Conservation (phyloP, 2,888 invertebrate genomes). For the Notodonta dromedarius region DNA sequence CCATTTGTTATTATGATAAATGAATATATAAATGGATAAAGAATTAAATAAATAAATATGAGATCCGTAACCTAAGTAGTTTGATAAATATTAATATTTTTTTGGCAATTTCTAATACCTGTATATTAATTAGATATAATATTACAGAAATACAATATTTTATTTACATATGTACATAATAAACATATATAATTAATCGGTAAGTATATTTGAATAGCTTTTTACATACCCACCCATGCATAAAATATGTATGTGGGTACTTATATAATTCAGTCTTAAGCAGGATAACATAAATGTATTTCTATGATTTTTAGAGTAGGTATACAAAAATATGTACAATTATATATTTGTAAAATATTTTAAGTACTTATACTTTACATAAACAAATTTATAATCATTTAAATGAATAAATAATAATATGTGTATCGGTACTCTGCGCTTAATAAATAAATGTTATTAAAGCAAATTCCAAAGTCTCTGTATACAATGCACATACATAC, state of each 20-base stretch:
- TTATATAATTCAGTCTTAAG: not conserved
- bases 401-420: slow-evolving; percentile 21
- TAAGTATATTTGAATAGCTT: not conserved
- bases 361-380: not conserved
- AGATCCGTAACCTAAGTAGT: slow-evolving; percentile 54
- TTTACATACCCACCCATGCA: not conserved
- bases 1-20: slow-evolving; percentile 33
- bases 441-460: slow-evolving; percentile 56
- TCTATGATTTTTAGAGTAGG: not conserved
- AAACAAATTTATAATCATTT: slow-evolving; percentile 17
- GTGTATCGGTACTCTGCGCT: slow-evolving; percentile 18
- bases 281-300: not conserved
- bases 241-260: not conserved
- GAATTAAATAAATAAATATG: slow-evolving; percentile 50
- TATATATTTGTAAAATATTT: not conserved
- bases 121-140: slow-evolving; percentile 40
- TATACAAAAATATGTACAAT: slow-evolving; percentile 1
- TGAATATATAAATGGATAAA: slow-evolving; percentile 29
- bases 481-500: slow-evolving; percentile 16
- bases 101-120: slow-evolving; percentile 49
- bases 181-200: slow-evolving; percentile 9
- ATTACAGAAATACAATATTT: slow-evolving; percentile 64
- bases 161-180: slow-evolving; percentile 62
- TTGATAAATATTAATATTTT: slow-evolving; percentile 46
- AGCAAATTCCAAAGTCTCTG: slow-evolving; percentile 77